Percentiles rank a stretch among this genome's conserved stretches.
phyloP scores from a whole-genome alignment of 1,140 invertebrate species.

The Ostrea denselamellosa region DNA sequence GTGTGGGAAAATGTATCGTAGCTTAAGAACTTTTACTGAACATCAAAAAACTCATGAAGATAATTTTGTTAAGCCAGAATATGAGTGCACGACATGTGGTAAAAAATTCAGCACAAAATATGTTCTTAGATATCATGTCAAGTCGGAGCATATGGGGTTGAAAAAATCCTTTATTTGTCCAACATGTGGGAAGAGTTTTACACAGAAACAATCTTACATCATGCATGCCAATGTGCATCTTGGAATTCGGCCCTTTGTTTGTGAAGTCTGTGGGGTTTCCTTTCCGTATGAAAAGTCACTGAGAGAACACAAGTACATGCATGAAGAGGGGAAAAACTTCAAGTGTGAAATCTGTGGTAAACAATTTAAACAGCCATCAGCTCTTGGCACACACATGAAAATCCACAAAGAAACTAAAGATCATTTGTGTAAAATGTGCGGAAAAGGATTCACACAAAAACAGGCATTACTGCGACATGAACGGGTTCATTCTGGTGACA shows the following conservation, averaged over 20 bases:
- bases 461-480: constrained; percentile 73
- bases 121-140: constrained; percentile 70
- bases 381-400: constrained; percentile 70
- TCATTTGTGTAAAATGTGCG: constrained; percentile 72
- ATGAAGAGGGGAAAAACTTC: constrained; percentile 69
- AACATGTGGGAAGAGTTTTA: constrained; percentile 75
- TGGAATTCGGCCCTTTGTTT: constrained; percentile 69
- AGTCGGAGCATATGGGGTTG: constrained; percentile 70
- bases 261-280: constrained; percentile 71
- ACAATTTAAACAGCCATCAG: constrained; percentile 69
- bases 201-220: constrained; percentile 71
- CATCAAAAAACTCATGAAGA: constrained; percentile 67
- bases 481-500: constrained; percentile 74
- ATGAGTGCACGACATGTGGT: constrained; percentile 69
- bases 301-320: constrained; percentile 71
- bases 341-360: constrained; percentile 71
- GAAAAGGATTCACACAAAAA: constrained; percentile 75
- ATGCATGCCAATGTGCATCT: constrained; percentile 75
- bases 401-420: constrained; percentile 71
- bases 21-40: constrained; percentile 57
- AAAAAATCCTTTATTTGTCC: constrained; percentile 72
- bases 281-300: constrained; percentile 74
- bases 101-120: constrained; percentile 73
- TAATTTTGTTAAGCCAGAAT: constrained; percentile 68
- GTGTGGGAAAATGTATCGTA: constrained; percentile 71